Evolutionary conservation across 2,888 invertebrate species (phyloP).

Genomic region (Microchrysa polita): DNA sequence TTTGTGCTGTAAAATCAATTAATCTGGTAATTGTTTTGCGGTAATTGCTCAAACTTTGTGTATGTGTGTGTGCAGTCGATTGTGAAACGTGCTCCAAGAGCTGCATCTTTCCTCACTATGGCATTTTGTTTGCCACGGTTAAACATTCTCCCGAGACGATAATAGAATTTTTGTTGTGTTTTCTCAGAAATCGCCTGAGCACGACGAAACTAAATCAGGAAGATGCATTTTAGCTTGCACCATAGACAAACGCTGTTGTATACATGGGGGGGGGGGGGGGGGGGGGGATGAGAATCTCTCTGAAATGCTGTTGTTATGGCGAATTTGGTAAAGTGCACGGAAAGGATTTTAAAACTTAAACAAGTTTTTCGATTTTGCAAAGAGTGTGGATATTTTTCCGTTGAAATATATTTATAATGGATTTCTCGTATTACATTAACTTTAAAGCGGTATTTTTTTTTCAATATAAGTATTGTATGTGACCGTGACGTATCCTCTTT

Average conservation of each 20-base stretch:
- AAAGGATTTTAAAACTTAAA: no score
- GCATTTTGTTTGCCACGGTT: conserved; percentile 38
- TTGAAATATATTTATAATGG: no score
- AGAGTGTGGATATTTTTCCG: no score
- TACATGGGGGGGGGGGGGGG: no score
- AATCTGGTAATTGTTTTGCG: conserved; percentile 53
- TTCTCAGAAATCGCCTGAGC: conserved; percentile 23
- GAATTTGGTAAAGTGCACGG: no score
- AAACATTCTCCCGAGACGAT: conserved; percentile 37
- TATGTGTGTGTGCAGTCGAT: conserved; percentile 41
- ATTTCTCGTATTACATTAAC: no score
- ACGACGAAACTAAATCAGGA: conserved; percentile 34
- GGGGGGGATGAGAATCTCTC: no score
- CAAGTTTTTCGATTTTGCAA: no score
- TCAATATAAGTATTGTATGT: not conserved
- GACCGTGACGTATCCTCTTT: conserved; percentile 23
- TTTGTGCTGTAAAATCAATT: conserved; percentile 53
- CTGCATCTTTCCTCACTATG: conserved; percentile 25
- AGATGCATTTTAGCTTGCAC: conserved; percentile 33
- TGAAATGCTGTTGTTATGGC: no score
- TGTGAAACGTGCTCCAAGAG: conserved; percentile 23
- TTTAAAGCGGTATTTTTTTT: no score
- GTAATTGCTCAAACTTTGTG: conserved; percentile 51
- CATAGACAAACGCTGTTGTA: no score
- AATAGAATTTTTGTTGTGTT: conserved; percentile 37